phyloP scores from a whole-genome alignment of 2,113 vertebrate species.

The Aegithalos caudatus region DNA sequence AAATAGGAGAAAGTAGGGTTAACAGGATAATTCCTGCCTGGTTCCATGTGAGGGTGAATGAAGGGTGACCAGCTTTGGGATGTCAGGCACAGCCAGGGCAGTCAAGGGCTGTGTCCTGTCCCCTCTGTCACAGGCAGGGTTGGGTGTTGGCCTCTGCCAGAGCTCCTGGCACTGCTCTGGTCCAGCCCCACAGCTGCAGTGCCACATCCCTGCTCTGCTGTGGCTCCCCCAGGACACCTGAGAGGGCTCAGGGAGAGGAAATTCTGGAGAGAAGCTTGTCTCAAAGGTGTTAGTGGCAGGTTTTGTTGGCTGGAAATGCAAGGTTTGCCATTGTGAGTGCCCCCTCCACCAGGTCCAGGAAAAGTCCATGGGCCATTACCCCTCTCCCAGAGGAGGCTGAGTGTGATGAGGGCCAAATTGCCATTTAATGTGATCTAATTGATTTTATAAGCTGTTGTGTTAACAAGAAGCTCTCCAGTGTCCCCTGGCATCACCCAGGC shows the following conservation, averaged over 20 bases:
- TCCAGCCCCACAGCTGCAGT: neutral
- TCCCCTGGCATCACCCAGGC: neutral
- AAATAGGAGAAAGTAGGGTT: neutral
- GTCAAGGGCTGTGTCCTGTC: neutral
- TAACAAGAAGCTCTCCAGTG: neutral
- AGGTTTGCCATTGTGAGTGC: neutral
- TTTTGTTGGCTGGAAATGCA: neutral
- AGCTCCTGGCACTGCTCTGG: neutral
- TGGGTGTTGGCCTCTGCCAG: neutral
- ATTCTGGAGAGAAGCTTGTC: neutral
- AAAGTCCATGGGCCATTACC: constrained; percentile 4
- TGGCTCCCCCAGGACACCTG: neutral
- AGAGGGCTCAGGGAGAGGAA: neutral
- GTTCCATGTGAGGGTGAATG: neutral
- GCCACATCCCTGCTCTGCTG: neutral
- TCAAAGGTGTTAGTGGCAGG: accelerated
- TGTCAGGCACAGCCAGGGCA: neutral
- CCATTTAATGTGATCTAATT: neutral
- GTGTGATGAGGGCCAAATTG: constrained; percentile 9
- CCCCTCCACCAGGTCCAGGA: neutral
- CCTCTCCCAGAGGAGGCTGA: neutral
- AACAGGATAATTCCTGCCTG: neutral
- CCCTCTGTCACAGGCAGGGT: neutral
- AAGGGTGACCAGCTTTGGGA: accelerated
- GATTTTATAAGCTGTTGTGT: constrained; percentile 2